phyloP scores from a whole-genome alignment of 2,888 invertebrate species.

The Steinernema hermaphroditum region DNA sequence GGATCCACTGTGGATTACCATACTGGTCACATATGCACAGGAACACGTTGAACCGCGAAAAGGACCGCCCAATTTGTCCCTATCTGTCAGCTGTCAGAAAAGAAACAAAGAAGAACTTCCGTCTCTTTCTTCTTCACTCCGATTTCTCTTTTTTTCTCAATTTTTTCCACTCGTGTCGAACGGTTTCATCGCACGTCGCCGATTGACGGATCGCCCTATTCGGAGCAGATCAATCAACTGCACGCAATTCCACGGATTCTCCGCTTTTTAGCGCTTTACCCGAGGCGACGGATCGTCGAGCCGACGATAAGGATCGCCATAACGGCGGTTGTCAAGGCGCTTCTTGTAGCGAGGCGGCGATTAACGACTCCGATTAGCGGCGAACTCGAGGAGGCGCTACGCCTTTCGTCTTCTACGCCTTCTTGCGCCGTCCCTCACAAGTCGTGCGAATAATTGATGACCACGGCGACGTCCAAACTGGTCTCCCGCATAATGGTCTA shows the following conservation, averaged over 20 bases:
- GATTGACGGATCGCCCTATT: background rate
- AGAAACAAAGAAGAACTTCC: background rate
- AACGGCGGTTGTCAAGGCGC: background rate
- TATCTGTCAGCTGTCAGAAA: background rate
- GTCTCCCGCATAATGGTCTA: conserved; percentile 6
- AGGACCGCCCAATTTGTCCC: no score
- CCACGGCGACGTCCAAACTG: background rate
- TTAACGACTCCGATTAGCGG: conserved; percentile 15
- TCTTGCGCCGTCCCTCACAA: background rate
- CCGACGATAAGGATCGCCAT: background rate
- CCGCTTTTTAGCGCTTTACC: background rate
- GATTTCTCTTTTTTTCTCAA: background rate
- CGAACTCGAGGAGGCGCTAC: background rate
- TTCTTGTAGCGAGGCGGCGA: conserved; percentile 11
- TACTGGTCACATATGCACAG: no score
- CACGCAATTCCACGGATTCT: background rate
- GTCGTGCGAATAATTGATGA: conserved; percentile 7
- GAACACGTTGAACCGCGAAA: no score
- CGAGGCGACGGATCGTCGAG: background rate
- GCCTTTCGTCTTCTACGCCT: background rate
- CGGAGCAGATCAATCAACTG: background rate
- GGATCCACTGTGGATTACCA: no score
- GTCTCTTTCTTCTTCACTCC: background rate
- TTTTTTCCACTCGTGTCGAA: background rate
- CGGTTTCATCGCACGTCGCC: background rate